Conservation (phyloP, 2,113 vertebrate species). For the Dermatemys mawii region DNA sequence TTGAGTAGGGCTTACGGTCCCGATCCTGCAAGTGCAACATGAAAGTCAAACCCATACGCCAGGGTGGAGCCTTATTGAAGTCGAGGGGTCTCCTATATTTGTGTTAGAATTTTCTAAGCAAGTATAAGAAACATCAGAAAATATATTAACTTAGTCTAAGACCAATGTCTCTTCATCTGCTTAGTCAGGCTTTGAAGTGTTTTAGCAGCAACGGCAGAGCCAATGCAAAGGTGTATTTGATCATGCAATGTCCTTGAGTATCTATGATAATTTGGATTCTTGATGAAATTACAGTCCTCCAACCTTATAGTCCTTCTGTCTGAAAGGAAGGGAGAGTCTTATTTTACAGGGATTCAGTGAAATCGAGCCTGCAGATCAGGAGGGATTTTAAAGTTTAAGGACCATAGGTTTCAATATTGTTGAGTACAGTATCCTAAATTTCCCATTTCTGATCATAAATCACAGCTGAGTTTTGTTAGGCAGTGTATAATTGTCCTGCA, state of each 20-base stretch:
- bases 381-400: background rate
- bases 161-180: conserved; percentile 15
- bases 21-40: conserved; percentile 6
- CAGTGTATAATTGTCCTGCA: background rate
- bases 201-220: background rate
- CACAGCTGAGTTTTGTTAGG: background rate
- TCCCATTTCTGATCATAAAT: conserved; percentile 16
- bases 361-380: conserved; percentile 27
- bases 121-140: conserved; percentile 29
- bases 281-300: conserved; percentile 20
- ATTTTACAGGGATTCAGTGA: background rate
- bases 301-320: conserved; percentile 14
- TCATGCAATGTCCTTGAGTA: conserved; percentile 31
- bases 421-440: background rate
- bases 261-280: conserved; percentile 26
- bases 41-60: conserved; percentile 55
- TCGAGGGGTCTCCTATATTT: conserved; percentile 62
- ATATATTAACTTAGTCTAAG: background rate
- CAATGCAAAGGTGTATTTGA: conserved; percentile 17
- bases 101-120: conserved; percentile 41
- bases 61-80: conserved; percentile 45
- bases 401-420: background rate
- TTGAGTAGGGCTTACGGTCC: conserved; percentile 37
- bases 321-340: background rate
- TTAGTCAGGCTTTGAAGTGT: conserved; percentile 4